These are phyloP conservation scores for Hymenopus coronatus DNA, from an alignment of 2,888 invertebrate genomes.

Conservation along the genomic window DNA sequence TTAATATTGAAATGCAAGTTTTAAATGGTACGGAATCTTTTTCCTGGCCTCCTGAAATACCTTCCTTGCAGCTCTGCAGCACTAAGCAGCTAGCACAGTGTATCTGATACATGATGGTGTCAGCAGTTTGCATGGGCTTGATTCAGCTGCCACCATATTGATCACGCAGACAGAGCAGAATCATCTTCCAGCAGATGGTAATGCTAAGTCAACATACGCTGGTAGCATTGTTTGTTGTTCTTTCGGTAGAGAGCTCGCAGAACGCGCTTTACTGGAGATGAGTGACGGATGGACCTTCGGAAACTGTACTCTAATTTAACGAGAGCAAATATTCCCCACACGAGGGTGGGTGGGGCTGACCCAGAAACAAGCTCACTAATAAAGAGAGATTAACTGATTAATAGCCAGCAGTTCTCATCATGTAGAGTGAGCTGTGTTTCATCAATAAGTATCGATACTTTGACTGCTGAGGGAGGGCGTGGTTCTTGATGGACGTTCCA, in stretches of 20 bases:
- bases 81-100: no score
- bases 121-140: background rate
- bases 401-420: background rate
- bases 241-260: background rate
- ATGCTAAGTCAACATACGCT: background rate
- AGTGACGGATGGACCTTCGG: background rate
- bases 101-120: background rate
- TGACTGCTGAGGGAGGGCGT: background rate
- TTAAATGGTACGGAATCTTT: no score
- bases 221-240: background rate
- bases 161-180: background rate
- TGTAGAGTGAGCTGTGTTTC: background rate
- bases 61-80: no score
- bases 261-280: background rate
- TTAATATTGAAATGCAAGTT: no score
- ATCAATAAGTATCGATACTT: background rate
- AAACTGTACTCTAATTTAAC: background rate
- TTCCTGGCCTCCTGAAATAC: no score
- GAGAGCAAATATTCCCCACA: background rate
- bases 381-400: background rate
- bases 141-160: background rate
- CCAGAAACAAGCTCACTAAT: background rate
- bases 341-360: background rate
- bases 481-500: background rate
- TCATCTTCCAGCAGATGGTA: background rate